Percentiles rank a stretch among this genome's conserved stretches.
Conservation (phyloP, 1,140 invertebrate genomes). For the Drosophila sproati region DNA sequence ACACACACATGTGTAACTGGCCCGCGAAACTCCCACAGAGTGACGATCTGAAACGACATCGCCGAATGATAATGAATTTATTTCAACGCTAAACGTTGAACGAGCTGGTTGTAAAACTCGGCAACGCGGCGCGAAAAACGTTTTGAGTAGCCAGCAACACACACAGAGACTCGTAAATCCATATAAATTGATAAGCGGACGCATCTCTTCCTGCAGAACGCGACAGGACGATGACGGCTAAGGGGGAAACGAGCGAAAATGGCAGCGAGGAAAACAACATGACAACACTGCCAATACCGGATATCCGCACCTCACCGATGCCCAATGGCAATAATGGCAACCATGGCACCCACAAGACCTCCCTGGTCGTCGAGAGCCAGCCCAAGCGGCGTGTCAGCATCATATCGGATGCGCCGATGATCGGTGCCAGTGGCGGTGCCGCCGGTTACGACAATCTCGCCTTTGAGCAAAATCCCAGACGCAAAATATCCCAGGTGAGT, state of each 20-base stretch:
- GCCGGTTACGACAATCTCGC: conserved; percentile 79
- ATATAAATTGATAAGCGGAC: conserved; percentile 11
- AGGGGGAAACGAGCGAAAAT: conserved; percentile 53
- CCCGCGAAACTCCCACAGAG: conserved; percentile 35
- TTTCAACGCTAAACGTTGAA: conserved; percentile 79
- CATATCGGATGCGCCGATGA: conserved; percentile 70
- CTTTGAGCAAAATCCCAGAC: conserved; percentile 79
- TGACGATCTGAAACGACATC: conserved; percentile 45
- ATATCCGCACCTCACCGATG: conserved; percentile 56
- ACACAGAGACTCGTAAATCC: conserved; percentile 9
- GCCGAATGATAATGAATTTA: conserved; percentile 75
- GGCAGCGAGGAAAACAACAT: conserved; percentile 47
- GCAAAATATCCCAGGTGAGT: conserved; percentile 84
- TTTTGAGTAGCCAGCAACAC: not conserved
- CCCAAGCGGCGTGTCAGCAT: conserved; percentile 83
- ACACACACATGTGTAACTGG: conserved; percentile 18
- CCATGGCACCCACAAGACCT: conserved; percentile 59
- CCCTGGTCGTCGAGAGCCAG: conserved; percentile 73
- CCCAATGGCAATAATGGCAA: conserved; percentile 52
- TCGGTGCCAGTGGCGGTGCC: conserved; percentile 45
- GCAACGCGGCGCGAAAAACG: conserved; percentile 19
- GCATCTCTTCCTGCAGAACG: conserved; percentile 14
- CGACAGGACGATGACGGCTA: conserved; percentile 67
- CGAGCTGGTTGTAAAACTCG: conserved; percentile 78
- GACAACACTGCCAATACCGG: conserved; percentile 30